Evolutionary conservation across 2,797 vertebrate genomes (phyloP).

Genomic region (Heliangelus exortis): DNA sequence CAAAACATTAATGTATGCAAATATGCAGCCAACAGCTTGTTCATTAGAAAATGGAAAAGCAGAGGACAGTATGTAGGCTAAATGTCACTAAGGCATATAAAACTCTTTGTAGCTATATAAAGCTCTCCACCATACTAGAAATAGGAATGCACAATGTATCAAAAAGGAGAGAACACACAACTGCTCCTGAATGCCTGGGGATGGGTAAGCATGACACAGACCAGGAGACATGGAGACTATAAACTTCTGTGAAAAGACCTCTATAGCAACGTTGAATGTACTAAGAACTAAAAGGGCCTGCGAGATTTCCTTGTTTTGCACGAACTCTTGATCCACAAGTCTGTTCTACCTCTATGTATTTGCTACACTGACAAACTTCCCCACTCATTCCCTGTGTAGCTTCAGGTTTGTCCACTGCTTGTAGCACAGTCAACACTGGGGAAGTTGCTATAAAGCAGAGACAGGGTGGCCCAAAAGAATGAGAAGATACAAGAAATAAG

Average conservation of each 20-base stretch:
- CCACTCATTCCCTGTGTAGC: not conserved
- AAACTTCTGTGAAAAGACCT: not conserved
- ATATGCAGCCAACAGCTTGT: slow-evolving; percentile 45
- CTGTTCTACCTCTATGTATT: not conserved
- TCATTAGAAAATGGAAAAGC: not conserved
- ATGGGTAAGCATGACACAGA: accelerated
- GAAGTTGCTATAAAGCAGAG: not conserved
- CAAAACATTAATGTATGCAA: slow-evolving; percentile 42
- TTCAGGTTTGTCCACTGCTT: not conserved
- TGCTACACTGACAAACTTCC: not conserved
- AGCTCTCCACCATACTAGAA: not conserved
- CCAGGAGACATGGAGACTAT: not conserved
- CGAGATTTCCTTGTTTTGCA: not conserved
- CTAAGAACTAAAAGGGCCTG: not conserved
- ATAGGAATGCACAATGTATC: not conserved
- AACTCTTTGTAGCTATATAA: slow-evolving; percentile 22
- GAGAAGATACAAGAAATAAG: not conserved
- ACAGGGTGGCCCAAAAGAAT: not conserved
- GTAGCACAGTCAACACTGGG: not conserved
- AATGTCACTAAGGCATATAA: slow-evolving; percentile 43
- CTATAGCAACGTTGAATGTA: not conserved
- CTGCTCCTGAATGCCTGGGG: not conserved
- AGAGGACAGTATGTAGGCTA: slow-evolving; percentile 2
- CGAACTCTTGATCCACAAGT: not conserved
- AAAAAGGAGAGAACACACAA: not conserved